Evolutionary conservation across 2,113 vertebrate species (phyloP).

Genomic region (Cebidichthys violaceus): DNA sequence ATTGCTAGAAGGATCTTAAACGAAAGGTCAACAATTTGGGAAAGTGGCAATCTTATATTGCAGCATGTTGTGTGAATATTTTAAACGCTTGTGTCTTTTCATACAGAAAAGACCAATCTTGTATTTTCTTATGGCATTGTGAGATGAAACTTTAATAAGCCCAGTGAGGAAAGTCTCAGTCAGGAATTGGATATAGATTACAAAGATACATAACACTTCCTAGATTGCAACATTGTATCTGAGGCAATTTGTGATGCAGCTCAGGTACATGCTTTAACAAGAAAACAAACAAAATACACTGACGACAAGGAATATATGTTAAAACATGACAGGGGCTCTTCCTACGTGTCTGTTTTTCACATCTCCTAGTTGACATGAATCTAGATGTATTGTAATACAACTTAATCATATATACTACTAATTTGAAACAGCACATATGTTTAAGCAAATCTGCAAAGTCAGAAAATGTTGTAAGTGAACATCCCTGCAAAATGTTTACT

Average conservation of each 20-base stretch:
- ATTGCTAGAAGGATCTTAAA: background rate
- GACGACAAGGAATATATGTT: background rate
- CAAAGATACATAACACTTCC: background rate
- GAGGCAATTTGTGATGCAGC: conserved; percentile 10
- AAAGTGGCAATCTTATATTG: background rate
- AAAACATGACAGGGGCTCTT: background rate
- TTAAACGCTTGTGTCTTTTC: conserved; percentile 7
- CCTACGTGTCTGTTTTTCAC: background rate
- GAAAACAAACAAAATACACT: background rate
- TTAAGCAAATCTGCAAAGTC: too few relatives aligned
- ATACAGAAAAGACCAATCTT: background rate
- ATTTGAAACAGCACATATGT: background rate
- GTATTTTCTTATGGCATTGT: background rate
- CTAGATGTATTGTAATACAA: background rate
- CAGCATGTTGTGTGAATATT: conserved; percentile 14
- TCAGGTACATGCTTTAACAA: background rate
- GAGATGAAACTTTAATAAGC: conserved; percentile 22
- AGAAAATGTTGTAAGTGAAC: background rate
- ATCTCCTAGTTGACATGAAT: background rate
- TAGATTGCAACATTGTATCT: conserved; percentile 8
- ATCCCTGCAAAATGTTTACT: background rate
- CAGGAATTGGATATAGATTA: conserved; percentile 6
- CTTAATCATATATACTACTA: too few relatives aligned
- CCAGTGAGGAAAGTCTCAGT: conserved; percentile 11
- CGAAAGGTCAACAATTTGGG: conserved; percentile 3